Evolutionary conservation across 2,113 vertebrate genomes (phyloP), one percentile per base, ranked within the genome.

Genomic region (Epinephelus cyanopodus): DNA sequence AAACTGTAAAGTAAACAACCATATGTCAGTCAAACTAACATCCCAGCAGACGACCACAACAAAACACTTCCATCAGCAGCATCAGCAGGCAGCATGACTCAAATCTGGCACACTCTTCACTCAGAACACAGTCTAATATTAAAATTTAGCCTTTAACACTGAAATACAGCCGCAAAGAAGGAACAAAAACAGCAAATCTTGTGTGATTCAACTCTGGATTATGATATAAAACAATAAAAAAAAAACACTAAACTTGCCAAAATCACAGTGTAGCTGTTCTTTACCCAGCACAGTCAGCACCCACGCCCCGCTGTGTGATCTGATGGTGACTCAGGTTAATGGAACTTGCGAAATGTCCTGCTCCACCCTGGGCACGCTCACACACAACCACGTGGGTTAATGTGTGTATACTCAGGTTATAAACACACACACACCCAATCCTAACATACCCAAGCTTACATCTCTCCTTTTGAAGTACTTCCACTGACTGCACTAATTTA

Each of bases 321-420:
- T 48, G 37, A 56, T 14, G 29, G 72, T 94, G 93, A 96, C 82
- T 96, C 92, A 95, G 85, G 81, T 86, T 69, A 62, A 70, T 75
- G 88, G 90, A 92, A 93, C 90, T 84, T 88, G 23, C 73, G 66
- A 82, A 82, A 89, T 92, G 86, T 90, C 81, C 89, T 84, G 87
- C 75, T 87, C 82, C 84, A 79, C 90, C 86, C 73, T 65, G 45
- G 0, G 37, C 27, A 29, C 48, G 1, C 39, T 1, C 86, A 50
- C 77, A 33, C 86, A 60, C 82, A 67, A 66, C 60, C 53, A 17
- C 42, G 42, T 45, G 42, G 42, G 42, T 45, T 18, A 1, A 29
- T 56, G 25, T 39, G 53, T 68, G 75, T 39, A 62, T 57, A 62
- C 66, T 62, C 47, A 62, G 42, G 21, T 39, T 15, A 45, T 5